Base-by-base conservation (phyloP, 2,888 invertebrate genomes). In the Brenthis hecate region DNA sequence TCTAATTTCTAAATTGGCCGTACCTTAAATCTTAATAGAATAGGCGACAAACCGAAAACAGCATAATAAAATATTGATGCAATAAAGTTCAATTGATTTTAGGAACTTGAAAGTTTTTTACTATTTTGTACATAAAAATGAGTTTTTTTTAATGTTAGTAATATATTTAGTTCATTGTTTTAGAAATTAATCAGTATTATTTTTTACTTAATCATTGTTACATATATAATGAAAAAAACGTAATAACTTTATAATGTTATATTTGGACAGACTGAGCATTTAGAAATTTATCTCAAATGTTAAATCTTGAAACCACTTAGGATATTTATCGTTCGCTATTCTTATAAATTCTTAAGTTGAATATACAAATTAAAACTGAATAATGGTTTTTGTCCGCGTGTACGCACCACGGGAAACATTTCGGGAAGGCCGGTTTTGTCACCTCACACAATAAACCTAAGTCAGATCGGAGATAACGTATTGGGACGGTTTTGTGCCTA, bases 391-490 rank as follows among this genome's bases (percentile, higher is more conserved):
- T 65, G 66, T 54, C 67, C 67, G 56, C 65, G 65, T 62, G 71
- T 71, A 56, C 69, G 69, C 76, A 66, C 77, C 75, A 70, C 76
- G 71, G 76, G 77, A 76, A 73, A 69, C 71, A 71, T 79, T 76
- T 78, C 73, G 65, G 71, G 77, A 77, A 80, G 75, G 76, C 72
- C 68, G 73, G 73, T 73, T 76, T 74, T 78, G 76, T 76, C 75
- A 75, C 73, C 70, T 76, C 56, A 67, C 73, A 76, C 75, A 75
- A 71, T 74, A 63, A 72, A 72, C 74, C 73, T 72, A 74, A 72
- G 72, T 69, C 68, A 76, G 74, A 77, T 76, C 74, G 72, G 58
- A 70, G 73, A 74, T 74, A 72, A 76, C 63, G 70, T 54, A 61
- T 58, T 58, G 56, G 58, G 48, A 53, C 56, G 63, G 65, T 64